Base-by-base conservation (phyloP, 2,888 invertebrate species). In the Catocala sponsa region DNA sequence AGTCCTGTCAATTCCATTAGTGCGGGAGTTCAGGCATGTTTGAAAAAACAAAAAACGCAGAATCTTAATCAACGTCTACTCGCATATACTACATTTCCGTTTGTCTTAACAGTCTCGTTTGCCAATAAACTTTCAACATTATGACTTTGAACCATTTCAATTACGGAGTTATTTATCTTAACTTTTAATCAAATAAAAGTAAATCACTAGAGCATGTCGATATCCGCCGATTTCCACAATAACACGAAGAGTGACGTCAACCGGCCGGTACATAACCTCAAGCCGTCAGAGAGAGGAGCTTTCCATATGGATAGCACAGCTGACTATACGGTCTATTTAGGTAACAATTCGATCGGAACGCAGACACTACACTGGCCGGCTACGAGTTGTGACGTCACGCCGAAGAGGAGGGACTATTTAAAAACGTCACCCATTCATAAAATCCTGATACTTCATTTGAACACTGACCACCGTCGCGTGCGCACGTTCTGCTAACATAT, bases 391-490 rank as follows among this genome's bases (percentile, higher is more conserved):
- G 81, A 87, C 90, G 90, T 89, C 90, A 87, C 80, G 61, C 65
- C 77, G 65, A 63, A 63, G 62, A 58, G 70, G 74, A 82, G 76
- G 73, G 72, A 79, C 79, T 90, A 91, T 91, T 89, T 90, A 87
- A 90, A 83, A 89, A 89, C 94, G 94, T 94, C 94, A 94, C 84
- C 80, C 94, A 94, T 94, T 94, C 94, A 94, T 92, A 86, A 94
- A 91, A 78, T 79, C 77, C 58, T 68, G 71, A 72, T 81, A 85
- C 72, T 68, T 77, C 91, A 94, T 88, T 92, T 79, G 79, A 82
- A 80, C 74, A 79, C 78, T 76, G 85, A 82, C 75, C 80, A 79
- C 71, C 83, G 87, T 68, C 86, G 89, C 86, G 90, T 87, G 87
- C 91, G 90, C 91, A 92, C 92, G 92, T 76, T 63, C 55, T 63